Base-by-base conservation (phyloP, 2,797 vertebrate genomes). In the Coranthus polyacanthus region DNA sequence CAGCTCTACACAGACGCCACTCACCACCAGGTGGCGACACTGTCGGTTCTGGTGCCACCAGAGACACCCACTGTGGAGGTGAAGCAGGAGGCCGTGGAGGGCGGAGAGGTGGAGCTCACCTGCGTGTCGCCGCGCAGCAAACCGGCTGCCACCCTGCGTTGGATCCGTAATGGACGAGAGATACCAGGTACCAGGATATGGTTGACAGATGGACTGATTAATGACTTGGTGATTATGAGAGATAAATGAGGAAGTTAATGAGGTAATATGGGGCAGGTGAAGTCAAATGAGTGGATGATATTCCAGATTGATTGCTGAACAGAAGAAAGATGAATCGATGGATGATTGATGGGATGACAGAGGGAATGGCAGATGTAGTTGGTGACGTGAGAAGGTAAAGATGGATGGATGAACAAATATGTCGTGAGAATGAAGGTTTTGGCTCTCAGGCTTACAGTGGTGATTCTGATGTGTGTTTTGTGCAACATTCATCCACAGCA, bases 1-100 rank as follows among this genome's bases (percentile, higher is more conserved):
- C 96, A 97, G 92, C 95, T 98, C 39, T 98, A 97, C 89, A 96
- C 96, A 0, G 96, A 97, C 6, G 91, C 92, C 75, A 97, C 96
- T 0, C 96, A 96, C 88, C 96, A 98, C 90, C 96, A 97, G 92
- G 96, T 97, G 72, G 96, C 96, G 15, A 95, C 95, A 1, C 94
- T 97, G 46, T 91, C 91, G 0, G 91, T 94, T n/a, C 59, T 86
- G 88, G 96, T 97, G 72, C 95, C 94, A 7, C 96, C 96, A 0
- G 95, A 96, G 71, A 94, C 91, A 45, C 96, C 96, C 1, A 78
- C 89, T 0, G 95, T 97, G 83, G 95, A 96, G 79, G 95, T 96
- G 77, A 95, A 94, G 81, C 94, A 94, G 46, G 95, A 96, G 74
- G 96, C 94, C 0, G 95, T 96, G 82, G 96, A 97, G 85, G 96